A percentile compares a stretch with the other conserved stretches of the same genome.
phyloP scores from a whole-genome alignment of 1,140 invertebrate species.

The Chironomus striatipennis region DNA sequence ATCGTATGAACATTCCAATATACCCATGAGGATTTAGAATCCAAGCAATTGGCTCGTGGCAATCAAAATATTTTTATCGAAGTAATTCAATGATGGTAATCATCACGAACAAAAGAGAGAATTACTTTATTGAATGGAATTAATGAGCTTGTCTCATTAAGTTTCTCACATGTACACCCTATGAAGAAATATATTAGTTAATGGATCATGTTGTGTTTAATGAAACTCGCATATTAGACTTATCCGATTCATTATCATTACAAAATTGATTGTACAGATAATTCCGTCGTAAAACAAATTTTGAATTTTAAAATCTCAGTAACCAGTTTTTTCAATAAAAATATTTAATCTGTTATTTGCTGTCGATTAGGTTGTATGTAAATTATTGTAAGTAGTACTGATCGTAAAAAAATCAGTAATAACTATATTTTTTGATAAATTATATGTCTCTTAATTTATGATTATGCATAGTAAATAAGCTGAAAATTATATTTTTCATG shows the following conservation, averaged over 20 bases:
- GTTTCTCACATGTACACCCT: background rate
- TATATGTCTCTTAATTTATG: background rate
- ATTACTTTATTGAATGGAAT: background rate
- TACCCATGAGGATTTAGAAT: background rate
- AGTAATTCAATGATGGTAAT: background rate
- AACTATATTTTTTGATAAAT: constrained; percentile 5
- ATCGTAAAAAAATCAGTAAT: background rate
- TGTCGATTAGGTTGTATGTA: background rate
- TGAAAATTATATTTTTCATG: too few species aligned
- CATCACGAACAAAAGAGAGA: background rate
- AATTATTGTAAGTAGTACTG: background rate
- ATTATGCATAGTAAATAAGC: too few species aligned
- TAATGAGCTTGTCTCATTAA: background rate
- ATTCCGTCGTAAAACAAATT: background rate
- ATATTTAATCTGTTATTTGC: background rate
- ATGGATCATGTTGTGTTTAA: background rate
- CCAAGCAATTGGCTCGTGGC: background rate
- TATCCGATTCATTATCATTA: background rate
- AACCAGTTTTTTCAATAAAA: background rate
- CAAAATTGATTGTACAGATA: background rate
- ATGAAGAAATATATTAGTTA: background rate
- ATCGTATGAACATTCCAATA: background rate
- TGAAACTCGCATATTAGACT: background rate
- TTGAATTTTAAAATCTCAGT: background rate
- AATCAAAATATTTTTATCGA: background rate